These are phyloP conservation scores for Patella caerulea DNA, from an alignment of 2,888 invertebrate genomes.

Conservation along the genomic window DNA sequence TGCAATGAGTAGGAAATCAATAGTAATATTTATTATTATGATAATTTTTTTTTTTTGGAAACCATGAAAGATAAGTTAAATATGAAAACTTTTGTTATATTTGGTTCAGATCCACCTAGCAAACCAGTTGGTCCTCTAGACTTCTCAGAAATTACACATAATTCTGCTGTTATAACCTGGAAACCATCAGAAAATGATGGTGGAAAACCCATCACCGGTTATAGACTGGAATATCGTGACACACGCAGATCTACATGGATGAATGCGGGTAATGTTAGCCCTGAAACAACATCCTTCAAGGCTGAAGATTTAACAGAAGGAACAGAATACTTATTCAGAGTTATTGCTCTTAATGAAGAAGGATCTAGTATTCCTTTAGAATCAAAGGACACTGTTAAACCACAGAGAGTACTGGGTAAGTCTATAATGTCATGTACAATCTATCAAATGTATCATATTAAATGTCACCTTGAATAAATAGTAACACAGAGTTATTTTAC, in stretches of 20 bases:
- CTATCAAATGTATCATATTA: too few species aligned
- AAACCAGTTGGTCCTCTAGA: conserved; percentile 86
- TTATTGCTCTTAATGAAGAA: conserved; percentile 88
- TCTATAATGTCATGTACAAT: neutral
- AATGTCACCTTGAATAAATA: too few species aligned
- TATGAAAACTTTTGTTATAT: neutral
- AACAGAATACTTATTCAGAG: conserved; percentile 90
- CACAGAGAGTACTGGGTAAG: conserved; percentile 53
- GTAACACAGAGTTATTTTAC: too few species aligned
- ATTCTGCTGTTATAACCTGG: conserved; percentile 82
- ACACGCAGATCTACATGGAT: conserved; percentile 83
- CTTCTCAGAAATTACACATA: conserved; percentile 84
- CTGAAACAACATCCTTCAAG: conserved; percentile 37
- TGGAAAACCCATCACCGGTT: conserved; percentile 59
- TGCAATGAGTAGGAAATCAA: neutral
- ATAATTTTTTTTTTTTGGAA: neutral
- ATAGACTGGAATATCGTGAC: conserved; percentile 77
- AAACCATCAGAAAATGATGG: conserved; percentile 63
- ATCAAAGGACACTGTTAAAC: conserved; percentile 49
- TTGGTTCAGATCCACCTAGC: conserved; percentile 82
- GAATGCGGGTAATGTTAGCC: conserved; percentile 76
- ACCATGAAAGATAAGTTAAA: too few species aligned
- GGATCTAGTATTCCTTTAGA: conserved; percentile 92
- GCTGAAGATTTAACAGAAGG: conserved; percentile 73
- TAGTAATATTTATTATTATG: conserved; percentile 25